phyloP scores from a whole-genome alignment of 1,140 invertebrate genomes.

The Ips nitidus region DNA sequence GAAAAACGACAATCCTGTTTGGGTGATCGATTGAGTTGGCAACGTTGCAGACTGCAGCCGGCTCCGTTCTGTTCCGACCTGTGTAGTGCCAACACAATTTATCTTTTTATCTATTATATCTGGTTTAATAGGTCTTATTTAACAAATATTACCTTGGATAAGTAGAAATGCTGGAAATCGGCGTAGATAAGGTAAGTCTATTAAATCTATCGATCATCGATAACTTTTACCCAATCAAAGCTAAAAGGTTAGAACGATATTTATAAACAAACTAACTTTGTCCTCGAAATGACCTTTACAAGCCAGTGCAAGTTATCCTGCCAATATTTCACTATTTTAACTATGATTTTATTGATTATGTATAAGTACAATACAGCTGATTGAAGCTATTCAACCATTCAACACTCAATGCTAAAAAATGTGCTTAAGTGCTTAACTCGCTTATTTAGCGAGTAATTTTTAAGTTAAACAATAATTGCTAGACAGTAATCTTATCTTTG shows the following conservation, averaged over 20 bases:
- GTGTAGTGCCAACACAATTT: background rate
- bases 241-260: slow-evolving; percentile 25
- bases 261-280: slow-evolving; percentile 27
- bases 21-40: background rate
- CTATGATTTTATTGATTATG: too few relatives aligned
- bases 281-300: slow-evolving; percentile 39
- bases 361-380: too few relatives aligned
- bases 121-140: too few relatives aligned
- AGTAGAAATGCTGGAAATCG: slow-evolving; percentile 33
- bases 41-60: slow-evolving; percentile 1
- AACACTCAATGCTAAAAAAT: too few relatives aligned
- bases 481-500: too few relatives aligned
- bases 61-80: background rate
- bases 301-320: background rate
- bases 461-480: too few relatives aligned
- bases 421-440: too few relatives aligned
- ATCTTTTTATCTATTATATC: too few relatives aligned
- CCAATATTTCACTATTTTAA: too few relatives aligned
- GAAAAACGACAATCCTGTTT: background rate
- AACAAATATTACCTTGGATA: slow-evolving; percentile 6
- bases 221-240: too few relatives aligned
- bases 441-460: too few relatives aligned
- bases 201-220: background rate
- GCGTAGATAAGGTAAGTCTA: slow-evolving; percentile 35
- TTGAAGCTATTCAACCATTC: too few relatives aligned